These are phyloP conservation scores for Channa maculata DNA, from an alignment of 2,113 vertebrate genomes.

Conservation along the genomic window DNA sequence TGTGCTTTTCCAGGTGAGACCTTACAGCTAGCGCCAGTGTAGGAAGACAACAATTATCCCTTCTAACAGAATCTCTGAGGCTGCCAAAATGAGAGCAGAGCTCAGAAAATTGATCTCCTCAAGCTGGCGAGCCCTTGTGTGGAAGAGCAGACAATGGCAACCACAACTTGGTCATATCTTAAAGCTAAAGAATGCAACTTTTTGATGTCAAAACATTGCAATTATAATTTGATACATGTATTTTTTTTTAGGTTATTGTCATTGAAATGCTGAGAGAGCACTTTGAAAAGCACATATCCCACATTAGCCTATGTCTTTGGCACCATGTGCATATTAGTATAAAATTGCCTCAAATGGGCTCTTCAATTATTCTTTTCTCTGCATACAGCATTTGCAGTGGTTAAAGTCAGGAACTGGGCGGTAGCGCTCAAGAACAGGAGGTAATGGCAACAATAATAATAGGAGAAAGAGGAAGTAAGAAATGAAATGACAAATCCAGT, in stretches of 20 bases:
- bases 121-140: conserved; percentile 20
- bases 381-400: neutral
- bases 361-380: neutral
- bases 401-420: neutral
- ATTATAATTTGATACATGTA: conserved; percentile 1
- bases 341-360: conserved; percentile 7
- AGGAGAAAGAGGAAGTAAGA: neutral
- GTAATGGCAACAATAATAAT: conserved; percentile 2
- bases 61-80: conserved; percentile 57
- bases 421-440: neutral
- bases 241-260: neutral
- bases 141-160: conserved; percentile 42
- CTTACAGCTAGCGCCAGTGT: conserved; percentile 36
- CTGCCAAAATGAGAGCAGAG: conserved; percentile 50
- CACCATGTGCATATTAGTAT: conserved; percentile 5
- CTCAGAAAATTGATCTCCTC: conserved; percentile 66
- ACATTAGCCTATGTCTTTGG: neutral
- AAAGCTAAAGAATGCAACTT: conserved; percentile 19
- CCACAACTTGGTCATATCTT: neutral
- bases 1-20: conserved; percentile 66
- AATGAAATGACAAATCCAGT: neutral
- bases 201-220: neutral
- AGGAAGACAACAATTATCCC: conserved; percentile 71
- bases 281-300: neutral
- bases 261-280: neutral